Evolutionary conservation across 1,140 invertebrate genomes (phyloP).

Genomic region (Drosophila sproati): DNA sequence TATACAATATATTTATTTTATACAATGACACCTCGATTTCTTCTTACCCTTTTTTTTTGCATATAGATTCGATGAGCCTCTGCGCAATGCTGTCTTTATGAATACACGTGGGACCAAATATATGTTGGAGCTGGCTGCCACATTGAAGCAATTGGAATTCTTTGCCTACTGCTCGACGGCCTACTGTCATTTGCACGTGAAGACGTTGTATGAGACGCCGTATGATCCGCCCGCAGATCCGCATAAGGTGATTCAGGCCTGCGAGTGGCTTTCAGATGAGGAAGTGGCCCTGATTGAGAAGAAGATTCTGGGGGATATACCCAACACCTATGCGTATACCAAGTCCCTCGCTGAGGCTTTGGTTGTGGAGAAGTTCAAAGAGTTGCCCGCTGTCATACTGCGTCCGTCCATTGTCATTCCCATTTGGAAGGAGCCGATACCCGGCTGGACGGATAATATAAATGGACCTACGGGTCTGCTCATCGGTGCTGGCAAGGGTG

Average conservation of each 20-base stretch:
- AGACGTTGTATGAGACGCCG: slow-evolving; percentile 89
- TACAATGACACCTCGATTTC: neutral
- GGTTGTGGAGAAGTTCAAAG: slow-evolving; percentile 90
- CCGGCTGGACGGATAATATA: slow-evolving; percentile 97
- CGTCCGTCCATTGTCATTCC: slow-evolving; percentile 95
- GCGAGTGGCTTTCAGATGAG: slow-evolving; percentile 94
- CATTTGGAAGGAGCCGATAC: slow-evolving; percentile 91
- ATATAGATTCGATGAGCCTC: slow-evolving; percentile 88
- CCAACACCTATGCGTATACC: slow-evolving; percentile 96
- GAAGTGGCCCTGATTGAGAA: slow-evolving; percentile 88
- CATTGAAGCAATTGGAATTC: slow-evolving; percentile 90
- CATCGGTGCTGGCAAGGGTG: slow-evolving; percentile 89
- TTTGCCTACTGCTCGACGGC: slow-evolving; percentile 88
- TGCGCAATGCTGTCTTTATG: slow-evolving; percentile 90
- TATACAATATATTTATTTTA: too few relatives aligned
- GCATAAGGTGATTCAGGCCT: slow-evolving; percentile 93
- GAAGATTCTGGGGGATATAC: slow-evolving; percentile 90
- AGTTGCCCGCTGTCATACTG: slow-evolving; percentile 93
- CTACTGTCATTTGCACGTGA: slow-evolving; percentile 88
- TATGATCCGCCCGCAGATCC: slow-evolving; percentile 96
- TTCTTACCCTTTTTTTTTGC: neutral
- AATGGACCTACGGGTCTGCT: slow-evolving; percentile 93
- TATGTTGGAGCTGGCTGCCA: slow-evolving; percentile 90
- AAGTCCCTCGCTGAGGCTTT: slow-evolving; percentile 94
- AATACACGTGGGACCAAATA: slow-evolving; percentile 91